A percentile compares a stretch with the other conserved stretches of the same genome.
phyloP scores from a whole-genome alignment of 2,113 vertebrate species.

The Lepus americanus region DNA sequence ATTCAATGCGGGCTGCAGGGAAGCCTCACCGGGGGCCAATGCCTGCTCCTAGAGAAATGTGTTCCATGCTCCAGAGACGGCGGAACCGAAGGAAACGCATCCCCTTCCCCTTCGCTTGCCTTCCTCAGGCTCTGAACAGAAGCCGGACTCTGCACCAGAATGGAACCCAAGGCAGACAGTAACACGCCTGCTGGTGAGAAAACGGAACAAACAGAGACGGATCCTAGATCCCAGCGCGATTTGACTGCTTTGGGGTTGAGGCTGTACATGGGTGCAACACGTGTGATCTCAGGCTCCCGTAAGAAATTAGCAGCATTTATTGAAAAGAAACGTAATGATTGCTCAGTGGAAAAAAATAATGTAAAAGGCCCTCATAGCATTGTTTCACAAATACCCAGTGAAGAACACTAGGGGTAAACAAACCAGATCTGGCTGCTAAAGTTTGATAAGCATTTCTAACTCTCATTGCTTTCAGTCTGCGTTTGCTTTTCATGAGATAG shows the following conservation, averaged over 20 bases:
- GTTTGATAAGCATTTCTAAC: constrained; percentile 41
- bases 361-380: constrained; percentile 19
- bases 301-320: constrained; percentile 42
- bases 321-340: constrained; percentile 62
- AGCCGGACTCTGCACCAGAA: neutral
- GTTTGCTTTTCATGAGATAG: too few relatives aligned
- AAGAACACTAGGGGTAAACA: constrained; percentile 39
- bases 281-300: neutral
- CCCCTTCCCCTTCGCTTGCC: neutral
- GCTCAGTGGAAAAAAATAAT: neutral
- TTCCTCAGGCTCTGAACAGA: neutral
- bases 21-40: too few relatives aligned
- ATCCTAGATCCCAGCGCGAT: neutral
- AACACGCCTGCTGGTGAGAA: neutral
- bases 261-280: neutral
- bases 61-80: neutral
- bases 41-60: too few relatives aligned
- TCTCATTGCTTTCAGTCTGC: neutral
- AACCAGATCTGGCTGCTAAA: constrained; percentile 37
- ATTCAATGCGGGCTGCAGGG: too few relatives aligned
- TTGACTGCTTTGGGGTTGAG: neutral
- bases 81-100: neutral
- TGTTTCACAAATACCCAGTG: constrained; percentile 64
- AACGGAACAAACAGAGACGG: constrained; percentile 21
- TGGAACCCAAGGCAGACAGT: neutral